Percentiles rank a stretch among this genome's conserved stretches.
These are phyloP conservation scores for Neomorphus geoffroyi DNA, from an alignment of 2,797 vertebrate species.

Conservation along the genomic window DNA sequence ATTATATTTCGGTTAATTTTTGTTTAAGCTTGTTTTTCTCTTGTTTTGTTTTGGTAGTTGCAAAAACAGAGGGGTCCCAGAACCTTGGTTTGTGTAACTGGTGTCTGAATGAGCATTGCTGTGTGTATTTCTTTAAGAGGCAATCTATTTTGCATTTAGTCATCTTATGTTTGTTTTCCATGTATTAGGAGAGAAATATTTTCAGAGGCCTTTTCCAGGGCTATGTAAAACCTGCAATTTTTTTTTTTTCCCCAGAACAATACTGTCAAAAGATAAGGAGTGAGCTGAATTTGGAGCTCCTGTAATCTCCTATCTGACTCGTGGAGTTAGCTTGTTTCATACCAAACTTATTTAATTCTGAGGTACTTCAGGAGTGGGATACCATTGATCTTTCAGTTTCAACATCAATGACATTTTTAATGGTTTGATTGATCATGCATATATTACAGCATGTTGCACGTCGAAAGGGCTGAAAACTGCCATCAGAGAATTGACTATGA, in stretches of 20 bases:
- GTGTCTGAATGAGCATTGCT: background rate
- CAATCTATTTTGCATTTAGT: background rate
- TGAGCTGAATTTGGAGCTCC: background rate
- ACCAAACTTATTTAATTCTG: background rate
- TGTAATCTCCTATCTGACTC: background rate
- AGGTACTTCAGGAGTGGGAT: background rate
- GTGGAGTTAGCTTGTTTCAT: background rate
- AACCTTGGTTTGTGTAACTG: background rate
- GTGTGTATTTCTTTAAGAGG: background rate
- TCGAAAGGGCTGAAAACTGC: background rate
- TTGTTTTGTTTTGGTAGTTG: background rate
- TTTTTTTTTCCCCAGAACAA: background rate
- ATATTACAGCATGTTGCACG: background rate
- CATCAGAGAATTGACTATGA: background rate
- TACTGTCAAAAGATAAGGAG: background rate
- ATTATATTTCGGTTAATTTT: rapidly evolving
- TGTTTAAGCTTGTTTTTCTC: background rate
- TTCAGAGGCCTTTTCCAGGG: background rate
- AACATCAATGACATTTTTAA: background rate
- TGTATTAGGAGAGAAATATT: background rate
- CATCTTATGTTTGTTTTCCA: background rate
- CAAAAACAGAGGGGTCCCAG: background rate
- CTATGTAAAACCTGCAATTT: rapidly evolving
- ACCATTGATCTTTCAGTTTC: background rate
- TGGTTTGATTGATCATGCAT: background rate